Evolutionary conservation across 2,888 invertebrate genomes (phyloP).

Genomic region (Diplolepis rosae): DNA sequence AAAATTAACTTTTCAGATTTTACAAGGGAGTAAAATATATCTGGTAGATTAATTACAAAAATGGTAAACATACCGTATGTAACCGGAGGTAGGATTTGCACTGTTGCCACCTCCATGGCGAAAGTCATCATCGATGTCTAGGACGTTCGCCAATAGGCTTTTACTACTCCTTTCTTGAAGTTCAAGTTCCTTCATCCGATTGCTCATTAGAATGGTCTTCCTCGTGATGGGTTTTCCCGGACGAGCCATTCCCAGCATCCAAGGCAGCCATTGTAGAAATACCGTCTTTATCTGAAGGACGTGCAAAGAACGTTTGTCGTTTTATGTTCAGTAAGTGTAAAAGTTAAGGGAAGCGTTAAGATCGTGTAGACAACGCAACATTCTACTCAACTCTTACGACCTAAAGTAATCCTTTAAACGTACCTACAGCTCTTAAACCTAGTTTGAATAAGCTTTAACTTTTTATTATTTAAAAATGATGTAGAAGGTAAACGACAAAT

Average conservation of each 20-base stretch:
- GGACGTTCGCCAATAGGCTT: constrained; percentile 93
- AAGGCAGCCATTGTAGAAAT: constrained; percentile 98
- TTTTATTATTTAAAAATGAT: not conserved
- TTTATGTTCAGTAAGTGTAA: constrained; percentile 18
- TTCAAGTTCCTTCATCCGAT: constrained; percentile 94
- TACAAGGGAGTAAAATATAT: no score
- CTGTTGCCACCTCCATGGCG: constrained; percentile 81
- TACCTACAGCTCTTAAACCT: not conserved
- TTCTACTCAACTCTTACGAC: not conserved
- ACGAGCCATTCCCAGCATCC: constrained; percentile 95
- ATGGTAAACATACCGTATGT: constrained; percentile 62
- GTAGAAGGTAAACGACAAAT: no score
- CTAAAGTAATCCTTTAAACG: not conserved
- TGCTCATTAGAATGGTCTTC: constrained; percentile 91
- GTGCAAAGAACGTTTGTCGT: not conserved
- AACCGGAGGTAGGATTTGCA: constrained; percentile 60
- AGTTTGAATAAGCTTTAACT: not conserved
- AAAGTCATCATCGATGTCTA: constrained; percentile 97
- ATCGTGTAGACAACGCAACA: constrained; percentile 28
- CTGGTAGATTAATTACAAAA: no score
- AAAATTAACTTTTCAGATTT: no score
- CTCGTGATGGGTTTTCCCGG: constrained; percentile 96
- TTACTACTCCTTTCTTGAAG: constrained; percentile 95
- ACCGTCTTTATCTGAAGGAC: constrained; percentile 88
- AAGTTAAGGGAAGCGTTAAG: not conserved